phyloP scores from a whole-genome alignment of 2,797 vertebrate genomes.

The Heteromormyrus szaboi region DNA sequence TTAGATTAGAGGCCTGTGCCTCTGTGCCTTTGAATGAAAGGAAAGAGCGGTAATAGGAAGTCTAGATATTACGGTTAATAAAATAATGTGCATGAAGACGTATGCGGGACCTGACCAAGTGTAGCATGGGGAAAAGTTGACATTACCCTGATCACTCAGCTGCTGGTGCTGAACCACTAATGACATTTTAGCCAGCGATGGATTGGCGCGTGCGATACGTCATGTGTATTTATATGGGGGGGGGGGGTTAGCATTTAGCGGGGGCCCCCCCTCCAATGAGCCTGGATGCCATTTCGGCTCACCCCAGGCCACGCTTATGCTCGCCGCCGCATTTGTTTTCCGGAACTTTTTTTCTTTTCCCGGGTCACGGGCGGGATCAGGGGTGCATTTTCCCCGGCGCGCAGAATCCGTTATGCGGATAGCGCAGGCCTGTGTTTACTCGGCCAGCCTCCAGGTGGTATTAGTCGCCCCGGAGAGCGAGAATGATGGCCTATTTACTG shows the following conservation, averaged over 20 bases:
- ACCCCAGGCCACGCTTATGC: not conserved
- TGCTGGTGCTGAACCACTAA: conserved; percentile 49
- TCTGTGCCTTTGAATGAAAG: conserved; percentile 86
- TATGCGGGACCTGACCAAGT: conserved; percentile 77
- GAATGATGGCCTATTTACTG: not conserved
- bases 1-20: conserved; percentile 90
- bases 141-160: conserved; percentile 63
- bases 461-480: not conserved
- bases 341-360: not conserved
- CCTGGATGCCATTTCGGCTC: not conserved
- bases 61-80: conserved; percentile 92
- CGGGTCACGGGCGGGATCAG: not conserved
- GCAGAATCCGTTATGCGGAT: not conserved
- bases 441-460: conserved; percentile 37
- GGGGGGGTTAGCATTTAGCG: not conserved
- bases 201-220: conserved; percentile 20
- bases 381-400: not conserved
- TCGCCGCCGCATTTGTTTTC: not conserved
- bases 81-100: conserved; percentile 81
- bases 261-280: not conserved
- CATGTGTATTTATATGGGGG: conserved; percentile 8
- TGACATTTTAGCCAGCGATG: conserved; percentile 26
- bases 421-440: conserved; percentile 4
- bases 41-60: conserved; percentile 85
- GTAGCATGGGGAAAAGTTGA: conserved; percentile 52